A percentile compares a stretch with the other conserved stretches of the same genome.
These are phyloP conservation scores for Esox lucius DNA, from an alignment of 2,797 vertebrate species.

Conservation along the genomic window DNA sequence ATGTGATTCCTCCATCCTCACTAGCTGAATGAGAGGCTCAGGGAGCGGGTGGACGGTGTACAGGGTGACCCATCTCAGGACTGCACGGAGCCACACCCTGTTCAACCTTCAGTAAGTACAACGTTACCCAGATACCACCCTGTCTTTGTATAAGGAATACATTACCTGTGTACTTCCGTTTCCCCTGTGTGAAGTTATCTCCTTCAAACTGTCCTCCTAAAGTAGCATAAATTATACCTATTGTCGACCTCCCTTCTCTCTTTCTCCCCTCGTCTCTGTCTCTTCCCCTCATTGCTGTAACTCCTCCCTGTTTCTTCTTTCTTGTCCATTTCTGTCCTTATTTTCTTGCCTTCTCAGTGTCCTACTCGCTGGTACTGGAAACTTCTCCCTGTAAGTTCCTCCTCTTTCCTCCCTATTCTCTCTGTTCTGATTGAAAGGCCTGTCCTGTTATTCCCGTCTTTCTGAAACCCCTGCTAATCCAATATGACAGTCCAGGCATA, in stretches of 20 bases:
- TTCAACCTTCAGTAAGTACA: conserved; percentile 79
- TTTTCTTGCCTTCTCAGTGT: conserved; percentile 72
- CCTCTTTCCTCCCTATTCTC: conserved; percentile 63
- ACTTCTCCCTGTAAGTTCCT: conserved; percentile 84
- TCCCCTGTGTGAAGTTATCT: not conserved
- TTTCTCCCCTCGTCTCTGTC: conserved; percentile 1
- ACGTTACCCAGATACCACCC: not conserved
- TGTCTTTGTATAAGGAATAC: not conserved
- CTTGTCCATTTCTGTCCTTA: conserved; percentile 32
- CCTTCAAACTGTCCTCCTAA: conserved; percentile 11
- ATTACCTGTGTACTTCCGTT: too few species aligned
- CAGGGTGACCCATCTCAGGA: conserved; percentile 68
- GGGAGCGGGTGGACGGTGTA: conserved; percentile 73
- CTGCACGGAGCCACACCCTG: conserved; percentile 68
- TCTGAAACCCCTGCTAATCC: conserved; percentile 35
- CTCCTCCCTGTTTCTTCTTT: conserved; percentile 73
- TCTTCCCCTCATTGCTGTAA: conserved; percentile 67
- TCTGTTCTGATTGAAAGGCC: conserved; percentile 62
- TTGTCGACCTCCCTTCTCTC: not conserved
- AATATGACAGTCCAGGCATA: conserved; percentile 44
- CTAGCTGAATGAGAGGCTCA: conserved; percentile 83
- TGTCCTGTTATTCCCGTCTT: conserved; percentile 40
- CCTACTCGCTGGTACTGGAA: conserved; percentile 85
- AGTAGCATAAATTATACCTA: conserved; percentile 20
- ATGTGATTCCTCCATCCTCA: conserved; percentile 17